Conservation (phyloP, 2,797 vertebrate genomes). For the Danio albolineatus region DNA sequence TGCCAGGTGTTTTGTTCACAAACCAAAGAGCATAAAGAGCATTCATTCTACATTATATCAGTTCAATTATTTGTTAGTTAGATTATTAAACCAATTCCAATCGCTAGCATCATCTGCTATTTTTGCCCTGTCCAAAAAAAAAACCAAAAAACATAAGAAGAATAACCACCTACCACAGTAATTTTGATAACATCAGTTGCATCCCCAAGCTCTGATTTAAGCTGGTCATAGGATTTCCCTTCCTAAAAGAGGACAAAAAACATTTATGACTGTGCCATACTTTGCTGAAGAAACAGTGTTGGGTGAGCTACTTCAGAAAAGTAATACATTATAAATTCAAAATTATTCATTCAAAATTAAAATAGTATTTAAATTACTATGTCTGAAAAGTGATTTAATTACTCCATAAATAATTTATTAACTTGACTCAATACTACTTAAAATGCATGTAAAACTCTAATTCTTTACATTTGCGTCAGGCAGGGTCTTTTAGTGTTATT, state of each 20-base stretch:
- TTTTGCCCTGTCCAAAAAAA: not conserved
- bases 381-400: too few species aligned
- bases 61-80: not conserved
- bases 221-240: constrained; percentile 80
- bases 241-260: constrained; percentile 69
- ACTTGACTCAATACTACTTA: too few species aligned
- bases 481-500: too few species aligned
- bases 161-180: constrained; percentile 74
- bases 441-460: too few species aligned
- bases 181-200: constrained; percentile 72
- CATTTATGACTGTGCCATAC: not conserved
- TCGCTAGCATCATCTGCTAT: not conserved
- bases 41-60: not conserved
- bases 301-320: too few species aligned
- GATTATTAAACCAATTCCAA: too few species aligned
- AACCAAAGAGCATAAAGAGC: not conserved
- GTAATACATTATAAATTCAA: too few species aligned
- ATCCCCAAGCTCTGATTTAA: constrained; percentile 79
- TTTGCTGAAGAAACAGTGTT: too few species aligned
- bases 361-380: too few species aligned
- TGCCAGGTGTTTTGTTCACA: not conserved
- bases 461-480: too few species aligned
- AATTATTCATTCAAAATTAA: too few species aligned
- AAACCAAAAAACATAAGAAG: not conserved
- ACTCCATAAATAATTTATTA: too few species aligned